These are phyloP conservation scores for Hypocryptadius cinnamomeus DNA, from an alignment of 2,113 vertebrate species.

Conservation along the genomic window DNA sequence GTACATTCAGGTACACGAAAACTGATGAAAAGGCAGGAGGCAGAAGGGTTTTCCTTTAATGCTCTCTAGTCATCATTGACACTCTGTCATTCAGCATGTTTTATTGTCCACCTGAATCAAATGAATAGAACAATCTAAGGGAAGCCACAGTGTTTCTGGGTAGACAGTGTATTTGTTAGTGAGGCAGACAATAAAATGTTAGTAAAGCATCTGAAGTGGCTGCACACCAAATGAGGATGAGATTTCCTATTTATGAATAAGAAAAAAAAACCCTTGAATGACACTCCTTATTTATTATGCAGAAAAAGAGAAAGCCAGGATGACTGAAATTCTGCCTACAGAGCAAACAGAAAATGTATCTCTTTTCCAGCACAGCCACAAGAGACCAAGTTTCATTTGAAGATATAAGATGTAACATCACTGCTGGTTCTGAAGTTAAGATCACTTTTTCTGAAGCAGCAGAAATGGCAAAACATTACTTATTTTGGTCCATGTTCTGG, in stretches of 20 bases:
- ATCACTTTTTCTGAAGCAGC: neutral
- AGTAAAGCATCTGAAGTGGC: neutral
- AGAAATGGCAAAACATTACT: neutral
- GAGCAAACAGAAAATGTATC: neutral
- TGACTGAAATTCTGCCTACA: neutral
- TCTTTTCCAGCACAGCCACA: neutral
- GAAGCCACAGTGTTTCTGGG: neutral
- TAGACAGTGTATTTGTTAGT: neutral
- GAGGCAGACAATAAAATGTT: slow-evolving; percentile 10
- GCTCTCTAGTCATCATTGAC: neutral
- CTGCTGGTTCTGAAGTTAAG: neutral
- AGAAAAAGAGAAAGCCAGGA: neutral
- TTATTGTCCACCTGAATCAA: slow-evolving; percentile 24
- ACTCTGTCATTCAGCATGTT: neutral
- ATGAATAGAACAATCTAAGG: neutral
- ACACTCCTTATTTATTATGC: neutral
- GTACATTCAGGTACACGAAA: neutral
- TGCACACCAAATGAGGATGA: neutral
- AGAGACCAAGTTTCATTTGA: neutral
- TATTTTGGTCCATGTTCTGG: neutral
- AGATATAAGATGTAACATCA: neutral
- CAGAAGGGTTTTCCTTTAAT: neutral
- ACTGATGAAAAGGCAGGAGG: neutral
- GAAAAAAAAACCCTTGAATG: neutral
- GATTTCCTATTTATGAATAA: slow-evolving; percentile 25